Conservation (phyloP, 2,113 vertebrate genomes). For the Hirundichthys speculiger region DNA sequence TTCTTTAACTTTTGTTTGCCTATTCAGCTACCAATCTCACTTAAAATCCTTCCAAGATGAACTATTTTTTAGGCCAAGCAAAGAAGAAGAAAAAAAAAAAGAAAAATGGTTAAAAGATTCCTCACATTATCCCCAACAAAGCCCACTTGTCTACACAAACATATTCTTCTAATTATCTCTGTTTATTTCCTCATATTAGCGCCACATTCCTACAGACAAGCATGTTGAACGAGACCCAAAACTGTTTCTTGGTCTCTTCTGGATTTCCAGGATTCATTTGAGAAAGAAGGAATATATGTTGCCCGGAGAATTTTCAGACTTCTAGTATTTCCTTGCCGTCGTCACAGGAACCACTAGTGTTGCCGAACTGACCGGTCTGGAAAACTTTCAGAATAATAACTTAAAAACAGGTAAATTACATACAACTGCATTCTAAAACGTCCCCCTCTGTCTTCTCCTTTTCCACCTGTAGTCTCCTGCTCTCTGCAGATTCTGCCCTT, state of each 20-base stretch:
- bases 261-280: not conserved
- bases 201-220: constrained; percentile 23
- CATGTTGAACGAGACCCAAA: constrained; percentile 15
- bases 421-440: not conserved
- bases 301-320: too few relatives aligned
- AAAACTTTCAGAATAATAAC: too few relatives aligned
- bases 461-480: not conserved
- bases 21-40: not conserved
- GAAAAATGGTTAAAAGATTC: constrained; percentile 21
- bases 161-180: not conserved
- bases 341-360: too few relatives aligned
- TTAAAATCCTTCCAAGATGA: not conserved
- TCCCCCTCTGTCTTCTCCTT: not conserved
- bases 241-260: not conserved
- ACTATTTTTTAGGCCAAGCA: not conserved
- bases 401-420: not conserved
- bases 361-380: too few relatives aligned
- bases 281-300: too few relatives aligned
- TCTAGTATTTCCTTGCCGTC: too few relatives aligned
- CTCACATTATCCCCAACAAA: not conserved
- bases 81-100: not conserved
- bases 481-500: not conserved
- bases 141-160: not conserved
- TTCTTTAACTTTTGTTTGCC: not conserved
- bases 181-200: constrained; percentile 11